A percentile compares a stretch with the other conserved stretches of the same genome.
These are phyloP conservation scores for Pristiophorus japonicus DNA, from an alignment of 2,113 vertebrate genomes.

Conservation along the genomic window DNA sequence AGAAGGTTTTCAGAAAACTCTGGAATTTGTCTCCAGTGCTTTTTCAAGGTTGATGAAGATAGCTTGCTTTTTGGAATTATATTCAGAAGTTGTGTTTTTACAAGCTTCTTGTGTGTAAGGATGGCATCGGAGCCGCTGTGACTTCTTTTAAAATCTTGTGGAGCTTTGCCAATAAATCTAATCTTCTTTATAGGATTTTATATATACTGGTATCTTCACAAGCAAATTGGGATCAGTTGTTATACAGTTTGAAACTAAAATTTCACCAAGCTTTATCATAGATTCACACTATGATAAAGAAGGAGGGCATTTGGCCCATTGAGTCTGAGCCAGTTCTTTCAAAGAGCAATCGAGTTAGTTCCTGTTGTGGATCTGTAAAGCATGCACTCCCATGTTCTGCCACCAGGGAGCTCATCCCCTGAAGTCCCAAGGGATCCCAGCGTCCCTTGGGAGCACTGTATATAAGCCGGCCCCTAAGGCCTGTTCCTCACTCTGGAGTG, in stretches of 20 bases:
- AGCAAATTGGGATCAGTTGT: not conserved
- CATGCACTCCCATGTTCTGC: too few relatives aligned
- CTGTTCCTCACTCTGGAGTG: too few relatives aligned
- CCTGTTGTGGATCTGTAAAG: too few relatives aligned
- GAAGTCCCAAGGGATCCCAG: too few relatives aligned
- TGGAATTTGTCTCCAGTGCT: not conserved
- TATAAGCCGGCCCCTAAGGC: too few relatives aligned
- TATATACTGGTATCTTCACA: not conserved
- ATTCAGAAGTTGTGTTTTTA: not conserved
- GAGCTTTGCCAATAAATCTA: constrained; percentile 9
- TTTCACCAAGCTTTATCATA: not conserved
- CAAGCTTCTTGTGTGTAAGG: not conserved
- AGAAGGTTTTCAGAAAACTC: not conserved
- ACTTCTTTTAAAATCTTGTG: not conserved
- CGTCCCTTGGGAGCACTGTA: too few relatives aligned
- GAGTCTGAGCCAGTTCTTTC: too few relatives aligned
- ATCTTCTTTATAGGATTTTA: not conserved
- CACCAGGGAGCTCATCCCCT: too few relatives aligned
- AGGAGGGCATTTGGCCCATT: too few relatives aligned
- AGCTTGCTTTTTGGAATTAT: not conserved
- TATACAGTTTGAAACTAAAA: not conserved
- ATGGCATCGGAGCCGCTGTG: not conserved
- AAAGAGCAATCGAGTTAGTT: too few relatives aligned
- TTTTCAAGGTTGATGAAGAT: not conserved
- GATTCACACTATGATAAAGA: too few relatives aligned